A percentile compares a stretch with the other conserved stretches of the same genome.
These are phyloP conservation scores for Lindbergichthys nudifrons DNA, from an alignment of 2,797 vertebrate genomes.

Conservation along the genomic window DNA sequence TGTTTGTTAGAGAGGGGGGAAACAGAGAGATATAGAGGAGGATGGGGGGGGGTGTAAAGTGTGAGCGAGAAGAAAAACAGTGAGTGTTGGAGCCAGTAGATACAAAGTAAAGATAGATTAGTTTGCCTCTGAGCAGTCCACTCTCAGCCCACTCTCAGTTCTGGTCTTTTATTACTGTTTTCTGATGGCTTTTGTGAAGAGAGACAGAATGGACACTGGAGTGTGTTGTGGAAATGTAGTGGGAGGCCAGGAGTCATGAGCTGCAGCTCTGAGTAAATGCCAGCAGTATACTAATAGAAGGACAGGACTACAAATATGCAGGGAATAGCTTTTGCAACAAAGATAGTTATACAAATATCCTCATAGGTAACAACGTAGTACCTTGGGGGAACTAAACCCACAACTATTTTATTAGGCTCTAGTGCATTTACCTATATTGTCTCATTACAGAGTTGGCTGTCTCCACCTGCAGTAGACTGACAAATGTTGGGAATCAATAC, in stretches of 20 bases:
- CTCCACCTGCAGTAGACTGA: constrained; percentile 37
- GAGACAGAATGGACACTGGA: constrained; percentile 63
- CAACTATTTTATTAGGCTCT: constrained; percentile 49
- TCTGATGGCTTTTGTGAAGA: constrained; percentile 70
- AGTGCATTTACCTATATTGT: constrained; percentile 26
- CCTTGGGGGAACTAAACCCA: constrained; percentile 25
- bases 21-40: constrained; percentile 12
- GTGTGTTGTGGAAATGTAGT: constrained; percentile 63
- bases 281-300: constrained; percentile 53
- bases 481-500: constrained; percentile 57
- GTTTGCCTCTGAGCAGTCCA: constrained; percentile 75
- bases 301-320: constrained; percentile 39
- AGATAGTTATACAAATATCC: constrained; percentile 26
- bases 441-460: constrained; percentile 36
- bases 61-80: constrained; percentile 67
- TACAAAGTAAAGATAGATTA: constrained; percentile 78
- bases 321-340: constrained; percentile 47
- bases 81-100: constrained; percentile 65
- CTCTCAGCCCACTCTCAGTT: constrained; percentile 72
- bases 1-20: constrained; percentile 41
- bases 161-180: constrained; percentile 75
- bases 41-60: constrained; percentile 40
- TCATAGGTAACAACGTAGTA: not conserved
- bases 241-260: constrained; percentile 66
- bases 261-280: constrained; percentile 69